These are phyloP conservation scores for Cybosia mesomella DNA, from an alignment of 2,888 invertebrate species.

Conservation along the genomic window DNA sequence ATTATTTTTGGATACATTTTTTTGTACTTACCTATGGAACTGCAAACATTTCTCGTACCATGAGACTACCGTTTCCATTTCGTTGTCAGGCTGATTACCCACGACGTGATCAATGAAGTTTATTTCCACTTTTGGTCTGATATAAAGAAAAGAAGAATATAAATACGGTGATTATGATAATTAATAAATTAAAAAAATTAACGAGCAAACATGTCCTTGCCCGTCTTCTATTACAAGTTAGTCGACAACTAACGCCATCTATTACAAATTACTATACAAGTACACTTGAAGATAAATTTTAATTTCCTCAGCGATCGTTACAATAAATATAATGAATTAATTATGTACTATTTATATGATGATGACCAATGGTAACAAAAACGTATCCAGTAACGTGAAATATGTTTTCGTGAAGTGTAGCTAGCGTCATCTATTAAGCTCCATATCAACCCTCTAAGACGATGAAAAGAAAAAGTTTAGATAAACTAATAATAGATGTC, in stretches of 20 bases:
- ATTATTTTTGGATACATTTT: background rate
- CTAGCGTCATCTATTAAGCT: background rate
- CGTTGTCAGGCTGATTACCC: conserved; percentile 97
- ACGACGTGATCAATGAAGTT: conserved; percentile 99
- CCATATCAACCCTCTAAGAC: background rate
- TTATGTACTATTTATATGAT: background rate
- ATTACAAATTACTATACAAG: background rate
- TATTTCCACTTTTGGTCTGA: conserved; percentile 90
- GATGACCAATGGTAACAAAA: background rate
- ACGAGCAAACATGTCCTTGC: background rate
- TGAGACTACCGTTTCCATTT: conserved; percentile 95
- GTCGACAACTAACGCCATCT: background rate
- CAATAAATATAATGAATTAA: background rate
- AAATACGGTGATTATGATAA: background rate
- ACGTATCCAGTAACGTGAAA: background rate
- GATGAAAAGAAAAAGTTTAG: background rate
- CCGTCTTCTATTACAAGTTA: background rate
- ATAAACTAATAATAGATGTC: background rate
- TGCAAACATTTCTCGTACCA: conserved; percentile 91
- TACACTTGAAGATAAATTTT: background rate
- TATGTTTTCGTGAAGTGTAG: background rate
- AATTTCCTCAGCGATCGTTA: background rate
- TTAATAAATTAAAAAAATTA: background rate
- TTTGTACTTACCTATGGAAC: conserved; percentile 84
- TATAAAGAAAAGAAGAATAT: conserved; percentile 8